phyloP scores from a whole-genome alignment of 2,888 invertebrate species.

The Stenurella melanura region DNA sequence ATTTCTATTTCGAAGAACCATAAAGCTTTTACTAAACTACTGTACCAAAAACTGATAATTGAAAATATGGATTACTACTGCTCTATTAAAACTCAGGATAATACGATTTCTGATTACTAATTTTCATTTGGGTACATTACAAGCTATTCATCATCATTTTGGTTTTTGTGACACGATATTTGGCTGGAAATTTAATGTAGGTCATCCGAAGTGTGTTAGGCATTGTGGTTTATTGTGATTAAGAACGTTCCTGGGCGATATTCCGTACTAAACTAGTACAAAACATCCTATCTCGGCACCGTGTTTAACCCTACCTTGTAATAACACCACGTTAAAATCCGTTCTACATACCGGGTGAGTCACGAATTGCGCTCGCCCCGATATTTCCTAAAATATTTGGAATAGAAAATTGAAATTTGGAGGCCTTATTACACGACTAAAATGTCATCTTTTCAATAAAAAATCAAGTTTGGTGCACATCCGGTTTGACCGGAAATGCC shows the following conservation, averaged over 20 bases:
- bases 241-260: conserved; percentile 10
- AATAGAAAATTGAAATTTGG: too few relatives aligned
- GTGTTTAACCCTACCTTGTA: background rate
- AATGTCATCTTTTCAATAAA: too few relatives aligned
- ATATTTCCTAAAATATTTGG: too few relatives aligned
- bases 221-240: conserved; percentile 23
- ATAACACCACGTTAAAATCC: background rate
- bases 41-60: background rate
- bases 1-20: too few relatives aligned
- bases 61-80: background rate
- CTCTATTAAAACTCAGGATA: background rate
- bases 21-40: too few relatives aligned
- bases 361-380: too few relatives aligned
- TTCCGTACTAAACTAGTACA: background rate
- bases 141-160: conserved; percentile 24
- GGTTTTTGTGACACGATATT: background rate
- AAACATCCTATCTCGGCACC: conserved; percentile 10
- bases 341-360: background rate
- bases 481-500: too few relatives aligned
- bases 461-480: too few relatives aligned
- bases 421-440: too few relatives aligned
- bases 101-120: conserved; percentile 8
- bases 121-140: conserved; percentile 23
- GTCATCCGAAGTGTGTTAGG: background rate
- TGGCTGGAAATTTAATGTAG: conserved; percentile 28